phyloP scores from a whole-genome alignment of 2,113 vertebrate genomes.

The Cynocephalus volans region DNA sequence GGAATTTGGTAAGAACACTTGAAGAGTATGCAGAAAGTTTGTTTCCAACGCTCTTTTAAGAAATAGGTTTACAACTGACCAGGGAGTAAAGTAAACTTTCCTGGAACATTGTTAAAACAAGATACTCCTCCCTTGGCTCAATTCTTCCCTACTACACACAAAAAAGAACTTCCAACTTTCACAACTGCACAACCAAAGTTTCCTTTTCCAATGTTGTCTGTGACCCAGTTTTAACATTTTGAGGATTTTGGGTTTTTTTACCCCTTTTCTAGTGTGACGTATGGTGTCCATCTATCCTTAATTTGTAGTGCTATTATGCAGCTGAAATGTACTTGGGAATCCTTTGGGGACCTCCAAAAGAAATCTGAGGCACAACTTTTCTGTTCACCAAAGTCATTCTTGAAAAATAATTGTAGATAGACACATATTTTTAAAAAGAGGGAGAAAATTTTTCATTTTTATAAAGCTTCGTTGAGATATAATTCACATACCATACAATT shows the following conservation, averaged over 20 bases:
- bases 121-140: background rate
- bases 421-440: background rate
- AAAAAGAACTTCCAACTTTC: conserved; percentile 37
- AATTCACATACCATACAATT: background rate
- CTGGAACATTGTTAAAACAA: conserved; percentile 51
- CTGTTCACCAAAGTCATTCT: background rate
- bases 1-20: conserved; percentile 61
- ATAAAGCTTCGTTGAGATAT: background rate
- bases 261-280: background rate
- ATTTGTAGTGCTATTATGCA: background rate
- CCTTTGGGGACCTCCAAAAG: conserved; percentile 28
- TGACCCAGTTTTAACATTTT: conserved; percentile 73
- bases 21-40: conserved; percentile 72
- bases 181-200: background rate
- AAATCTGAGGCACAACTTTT: background rate
- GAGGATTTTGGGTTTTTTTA: background rate
- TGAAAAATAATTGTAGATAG: background rate
- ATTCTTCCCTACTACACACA: background rate
- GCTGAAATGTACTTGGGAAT: background rate
- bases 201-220: background rate
- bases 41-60: conserved; percentile 49
- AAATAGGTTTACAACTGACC: conserved; percentile 74
- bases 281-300: background rate
- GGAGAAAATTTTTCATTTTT: background rate
- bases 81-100: conserved; percentile 65